phyloP scores from a whole-genome alignment of 2,888 invertebrate species.

The Rhamnusium bicolor region DNA sequence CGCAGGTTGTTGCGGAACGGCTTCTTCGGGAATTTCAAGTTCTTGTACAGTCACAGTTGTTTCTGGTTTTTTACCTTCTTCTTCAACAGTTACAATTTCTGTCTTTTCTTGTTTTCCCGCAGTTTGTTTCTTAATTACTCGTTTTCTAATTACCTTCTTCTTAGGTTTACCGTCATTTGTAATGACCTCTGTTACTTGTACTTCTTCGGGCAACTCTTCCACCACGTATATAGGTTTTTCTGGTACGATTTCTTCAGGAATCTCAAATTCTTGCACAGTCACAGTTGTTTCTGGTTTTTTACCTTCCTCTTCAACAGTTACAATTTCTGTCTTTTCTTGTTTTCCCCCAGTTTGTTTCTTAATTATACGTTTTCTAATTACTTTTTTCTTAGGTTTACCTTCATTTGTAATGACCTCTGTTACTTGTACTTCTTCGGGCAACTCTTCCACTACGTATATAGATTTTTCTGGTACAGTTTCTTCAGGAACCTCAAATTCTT shows the following conservation, averaged over 20 bases:
- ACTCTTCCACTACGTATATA: conserved; percentile 20
- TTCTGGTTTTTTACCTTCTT: conserved; percentile 60
- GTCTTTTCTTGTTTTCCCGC: conserved; percentile 60
- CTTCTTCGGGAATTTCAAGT: conserved; percentile 34
- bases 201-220: conserved; percentile 37
- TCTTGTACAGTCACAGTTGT: conserved; percentile 61
- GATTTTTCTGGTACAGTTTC: conserved; percentile 52
- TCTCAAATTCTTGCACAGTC: conserved; percentile 52
- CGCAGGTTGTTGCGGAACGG: conserved; percentile 40
- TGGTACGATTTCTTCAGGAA: conserved; percentile 48
- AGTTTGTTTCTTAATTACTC: conserved; percentile 62
- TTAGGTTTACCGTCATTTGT: conserved; percentile 54
- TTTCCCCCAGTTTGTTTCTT: conserved; percentile 63
- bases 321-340: conserved; percentile 53
- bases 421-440: conserved; percentile 47
- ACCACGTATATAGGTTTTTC: conserved; percentile 43
- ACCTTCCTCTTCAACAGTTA: conserved; percentile 57
- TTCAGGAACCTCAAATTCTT: conserved; percentile 59
- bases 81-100: conserved; percentile 51
- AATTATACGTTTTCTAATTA: conserved; percentile 62
- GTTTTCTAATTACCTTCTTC: conserved; percentile 60
- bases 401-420: conserved; percentile 55
- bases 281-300: conserved; percentile 61
- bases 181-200: conserved; percentile 53
- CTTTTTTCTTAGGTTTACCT: conserved; percentile 54